Percentiles rank a stretch among this genome's conserved stretches.
These are phyloP conservation scores for Galerucella calmariensis DNA, from an alignment of 2,888 invertebrate genomes.

Conservation along the genomic window DNA sequence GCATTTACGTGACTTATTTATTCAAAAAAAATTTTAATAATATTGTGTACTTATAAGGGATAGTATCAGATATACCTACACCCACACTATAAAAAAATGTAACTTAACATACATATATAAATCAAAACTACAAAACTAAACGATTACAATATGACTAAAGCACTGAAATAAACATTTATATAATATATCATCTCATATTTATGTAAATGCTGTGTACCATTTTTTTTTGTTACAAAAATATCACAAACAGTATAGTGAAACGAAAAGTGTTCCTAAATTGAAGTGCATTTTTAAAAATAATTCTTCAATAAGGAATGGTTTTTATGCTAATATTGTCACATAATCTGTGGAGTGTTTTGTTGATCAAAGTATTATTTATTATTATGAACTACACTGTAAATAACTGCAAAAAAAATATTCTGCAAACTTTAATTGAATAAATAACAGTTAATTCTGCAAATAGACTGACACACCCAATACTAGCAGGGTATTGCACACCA, in stretches of 20 bases:
- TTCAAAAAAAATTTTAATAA: too few species aligned
- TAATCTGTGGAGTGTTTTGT: neutral
- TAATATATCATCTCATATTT: neutral
- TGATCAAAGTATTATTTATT: neutral
- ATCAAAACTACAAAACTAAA: neutral
- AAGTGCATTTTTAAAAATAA: neutral
- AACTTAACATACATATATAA: neutral
- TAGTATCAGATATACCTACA: neutral
- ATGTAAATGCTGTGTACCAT: slow-evolving; percentile 11
- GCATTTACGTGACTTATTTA: too few species aligned
- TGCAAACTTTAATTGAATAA: neutral
- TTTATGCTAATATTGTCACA: neutral
- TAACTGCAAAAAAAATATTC: neutral
- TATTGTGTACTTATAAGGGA: neutral
- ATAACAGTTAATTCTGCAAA: neutral
- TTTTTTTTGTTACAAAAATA: slow-evolving; percentile 14
- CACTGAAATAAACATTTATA: neutral
- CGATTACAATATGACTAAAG: neutral
- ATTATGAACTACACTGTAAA: neutral
- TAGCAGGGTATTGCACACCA: too few species aligned
- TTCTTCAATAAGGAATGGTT: neutral
- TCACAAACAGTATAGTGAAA: slow-evolving; percentile 9
- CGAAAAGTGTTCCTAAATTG: neutral
- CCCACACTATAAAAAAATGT: neutral
- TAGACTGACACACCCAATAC: neutral